These are phyloP conservation scores for Apostichopus leukothele DNA, from an alignment of 53 echinoderm and acorn worm genomes.

Conservation along the genomic window DNA sequence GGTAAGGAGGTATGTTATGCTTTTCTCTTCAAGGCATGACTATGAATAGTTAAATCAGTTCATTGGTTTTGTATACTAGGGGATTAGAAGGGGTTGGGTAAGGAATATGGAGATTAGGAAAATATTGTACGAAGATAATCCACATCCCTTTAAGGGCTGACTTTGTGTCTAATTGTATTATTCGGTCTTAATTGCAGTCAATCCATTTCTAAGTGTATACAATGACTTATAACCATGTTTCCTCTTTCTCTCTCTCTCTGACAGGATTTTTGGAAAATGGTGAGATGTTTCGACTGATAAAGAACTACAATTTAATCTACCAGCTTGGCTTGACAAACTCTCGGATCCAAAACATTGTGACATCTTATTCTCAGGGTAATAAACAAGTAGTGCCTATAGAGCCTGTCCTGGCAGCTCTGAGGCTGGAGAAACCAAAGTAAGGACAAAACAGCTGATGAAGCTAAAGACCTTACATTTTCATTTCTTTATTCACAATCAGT, in stretches of 20 bases:
- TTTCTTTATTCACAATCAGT: no score
- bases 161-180: background rate
- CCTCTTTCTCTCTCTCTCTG: slow-evolving; percentile 14
- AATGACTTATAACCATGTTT: no score
- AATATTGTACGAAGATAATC: no score
- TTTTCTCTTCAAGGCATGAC: no score
- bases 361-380: slow-evolving; percentile 57
- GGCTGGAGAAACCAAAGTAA: slow-evolving; percentile 66
- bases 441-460: background rate
- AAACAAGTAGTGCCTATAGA: slow-evolving; percentile 73
- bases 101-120: no score
- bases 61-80: no score
- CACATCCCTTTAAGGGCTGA: no score
- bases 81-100: no score
- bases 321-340: slow-evolving; percentile 65
- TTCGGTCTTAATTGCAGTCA: no score
- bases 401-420: slow-evolving; percentile 78
- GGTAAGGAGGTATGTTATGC: no score
- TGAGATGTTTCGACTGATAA: slow-evolving; percentile 79
- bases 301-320: slow-evolving; percentile 97
- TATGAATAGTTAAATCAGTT: no score
- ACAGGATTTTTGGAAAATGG: slow-evolving; percentile 81
- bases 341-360: slow-evolving; percentile 65
- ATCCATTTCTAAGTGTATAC: no score
- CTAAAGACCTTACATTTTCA: background rate